phyloP scores from a whole-genome alignment of 2,888 invertebrate species.

The Microplitis deprimator region DNA sequence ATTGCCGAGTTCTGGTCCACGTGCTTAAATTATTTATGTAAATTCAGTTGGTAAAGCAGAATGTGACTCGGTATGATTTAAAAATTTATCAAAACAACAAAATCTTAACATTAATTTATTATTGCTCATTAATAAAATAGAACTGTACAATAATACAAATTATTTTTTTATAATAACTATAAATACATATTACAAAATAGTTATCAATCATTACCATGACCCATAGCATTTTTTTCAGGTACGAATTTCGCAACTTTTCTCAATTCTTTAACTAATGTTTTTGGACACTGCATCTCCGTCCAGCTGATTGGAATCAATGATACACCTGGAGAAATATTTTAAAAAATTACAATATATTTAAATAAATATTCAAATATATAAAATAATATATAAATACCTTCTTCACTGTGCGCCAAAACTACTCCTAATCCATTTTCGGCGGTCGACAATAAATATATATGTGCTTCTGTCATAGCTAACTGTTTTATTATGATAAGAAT shows the following conservation, averaged over 20 bases:
- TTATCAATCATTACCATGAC: not conserved
- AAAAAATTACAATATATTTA: no score
- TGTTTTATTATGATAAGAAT: slow-evolving; percentile 63
- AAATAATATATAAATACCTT: slow-evolving; percentile 71
- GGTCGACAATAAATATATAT: slow-evolving; percentile 91
- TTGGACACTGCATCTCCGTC: slow-evolving; percentile 97
- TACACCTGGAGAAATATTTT: slow-evolving; percentile 73
- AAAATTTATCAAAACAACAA: no score
- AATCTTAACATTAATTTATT: no score
- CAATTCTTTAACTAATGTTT: slow-evolving; percentile 86
- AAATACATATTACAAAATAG: no score
- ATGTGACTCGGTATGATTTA: no score
- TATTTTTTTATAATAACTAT: no score
- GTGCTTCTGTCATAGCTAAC: slow-evolving; percentile 92
- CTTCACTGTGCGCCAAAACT: slow-evolving; percentile 87
- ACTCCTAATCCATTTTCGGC: slow-evolving; percentile 97
- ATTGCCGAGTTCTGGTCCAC: no score
- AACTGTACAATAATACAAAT: no score
- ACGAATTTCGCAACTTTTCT: slow-evolving; percentile 95
- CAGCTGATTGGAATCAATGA: slow-evolving; percentile 95
- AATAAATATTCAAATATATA: not conserved
- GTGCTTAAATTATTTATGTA: no score
- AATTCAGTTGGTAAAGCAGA: no score
- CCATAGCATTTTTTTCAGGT: slow-evolving; percentile 76
- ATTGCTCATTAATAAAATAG: no score